Evolutionary conservation across 2,797 vertebrate genomes (phyloP).

Genomic region (Leptatherina wallacei): DNA sequence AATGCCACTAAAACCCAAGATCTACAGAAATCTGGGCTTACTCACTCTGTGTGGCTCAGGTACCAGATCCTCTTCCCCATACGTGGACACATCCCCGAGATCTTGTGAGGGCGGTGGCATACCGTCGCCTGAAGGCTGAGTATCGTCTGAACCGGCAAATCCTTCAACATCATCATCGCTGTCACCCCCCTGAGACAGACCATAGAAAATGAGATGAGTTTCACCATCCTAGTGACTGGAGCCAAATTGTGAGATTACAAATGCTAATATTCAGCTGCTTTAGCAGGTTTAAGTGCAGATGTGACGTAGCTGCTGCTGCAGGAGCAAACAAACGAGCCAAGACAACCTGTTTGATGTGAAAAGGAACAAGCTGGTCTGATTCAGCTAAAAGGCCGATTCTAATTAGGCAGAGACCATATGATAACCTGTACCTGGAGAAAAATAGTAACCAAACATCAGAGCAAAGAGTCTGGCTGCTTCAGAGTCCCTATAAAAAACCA

Average conservation of each 20-base stretch:
- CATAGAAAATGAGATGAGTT: neutral
- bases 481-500: neutral
- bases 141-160: constrained; percentile 69
- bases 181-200: constrained; percentile 80
- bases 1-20: neutral
- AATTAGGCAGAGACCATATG: neutral
- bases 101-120: constrained; percentile 46
- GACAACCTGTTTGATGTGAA: neutral
- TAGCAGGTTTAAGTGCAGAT: neutral
- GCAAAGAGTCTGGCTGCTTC: neutral
- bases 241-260: too few species aligned
- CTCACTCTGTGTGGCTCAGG: constrained; percentile 91
- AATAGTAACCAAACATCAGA: neutral
- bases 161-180: constrained; percentile 84
- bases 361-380: neutral
- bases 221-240: neutral
- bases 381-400: neutral
- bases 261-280: too few species aligned
- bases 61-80: constrained; percentile 87
- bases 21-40: neutral
- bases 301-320: neutral
- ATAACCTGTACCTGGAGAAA: neutral
- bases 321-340: neutral
- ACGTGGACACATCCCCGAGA: constrained; percentile 69
- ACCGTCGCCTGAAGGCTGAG: constrained; percentile 55